Percentiles rank a stretch among this genome's conserved stretches.
Evolutionary conservation across 2,113 vertebrate species (phyloP).

Genomic region (Takifugu bimaculatus): DNA sequence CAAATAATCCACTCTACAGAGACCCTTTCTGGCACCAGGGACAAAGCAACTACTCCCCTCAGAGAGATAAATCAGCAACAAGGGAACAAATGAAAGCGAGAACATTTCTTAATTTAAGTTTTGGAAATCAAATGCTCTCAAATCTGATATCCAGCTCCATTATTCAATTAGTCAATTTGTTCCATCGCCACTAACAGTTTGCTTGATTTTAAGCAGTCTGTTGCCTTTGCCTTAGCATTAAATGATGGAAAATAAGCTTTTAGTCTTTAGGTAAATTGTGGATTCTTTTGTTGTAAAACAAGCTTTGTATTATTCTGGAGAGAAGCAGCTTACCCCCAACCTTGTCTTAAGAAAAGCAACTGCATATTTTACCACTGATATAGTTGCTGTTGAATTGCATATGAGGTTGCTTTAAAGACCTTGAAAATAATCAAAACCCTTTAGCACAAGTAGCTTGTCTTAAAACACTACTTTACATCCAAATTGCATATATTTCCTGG

Average conservation of each 20-base stretch:
- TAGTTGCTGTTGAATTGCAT: too few relatives aligned
- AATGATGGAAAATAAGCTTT: constrained; percentile 25
- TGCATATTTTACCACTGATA: too few relatives aligned
- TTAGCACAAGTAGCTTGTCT: too few relatives aligned
- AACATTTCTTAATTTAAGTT: constrained; percentile 21
- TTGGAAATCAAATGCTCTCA: constrained; percentile 23
- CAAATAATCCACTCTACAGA: constrained; percentile 7
- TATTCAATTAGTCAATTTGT: constrained; percentile 25
- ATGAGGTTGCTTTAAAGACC: too few relatives aligned
- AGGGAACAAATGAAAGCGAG: constrained; percentile 12
- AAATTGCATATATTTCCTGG: too few relatives aligned
- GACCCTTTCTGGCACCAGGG: constrained; percentile 17
- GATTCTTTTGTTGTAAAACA: background rate
- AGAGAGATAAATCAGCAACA: constrained; percentile 13
- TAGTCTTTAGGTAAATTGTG: background rate
- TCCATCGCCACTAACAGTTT: constrained; percentile 6
- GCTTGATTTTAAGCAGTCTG: too few relatives aligned
- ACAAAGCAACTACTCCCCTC: constrained; percentile 5
- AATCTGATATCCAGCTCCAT: constrained; percentile 27
- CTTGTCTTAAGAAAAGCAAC: too few relatives aligned
- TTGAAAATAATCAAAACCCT: too few relatives aligned
- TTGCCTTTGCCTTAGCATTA: constrained; percentile 17
- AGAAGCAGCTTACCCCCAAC: too few relatives aligned
- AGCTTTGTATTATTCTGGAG: too few relatives aligned
- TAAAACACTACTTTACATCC: too few relatives aligned